phyloP scores from a whole-genome alignment of 2,113 vertebrate species.

The Synchiropus splendidus region DNA sequence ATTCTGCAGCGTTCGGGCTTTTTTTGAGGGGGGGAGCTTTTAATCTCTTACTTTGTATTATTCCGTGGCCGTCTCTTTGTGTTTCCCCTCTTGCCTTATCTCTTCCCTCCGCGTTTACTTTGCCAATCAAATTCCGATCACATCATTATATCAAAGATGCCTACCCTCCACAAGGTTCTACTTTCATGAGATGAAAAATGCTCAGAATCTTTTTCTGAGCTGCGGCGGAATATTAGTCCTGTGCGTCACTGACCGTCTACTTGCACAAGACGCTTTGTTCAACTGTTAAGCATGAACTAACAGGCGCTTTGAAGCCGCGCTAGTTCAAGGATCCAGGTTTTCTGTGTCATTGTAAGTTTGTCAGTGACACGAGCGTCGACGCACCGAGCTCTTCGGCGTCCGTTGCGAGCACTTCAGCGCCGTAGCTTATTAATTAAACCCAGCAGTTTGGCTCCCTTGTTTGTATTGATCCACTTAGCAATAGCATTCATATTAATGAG shows the following conservation, averaged over 20 bases:
- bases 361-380: no score
- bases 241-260: slow-evolving; percentile 44
- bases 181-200: slow-evolving; percentile 54
- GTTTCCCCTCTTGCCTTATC: slow-evolving; percentile 7
- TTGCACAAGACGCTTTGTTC: slow-evolving; percentile 28
- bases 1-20: no score
- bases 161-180: slow-evolving; percentile 31
- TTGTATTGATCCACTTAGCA: slow-evolving; percentile 25
- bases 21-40: no score
- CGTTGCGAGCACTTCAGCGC: no score
- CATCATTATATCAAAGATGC: slow-evolving; percentile 55
- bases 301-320: no score
- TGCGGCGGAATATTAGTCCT: slow-evolving; percentile 44
- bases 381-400: no score
- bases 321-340: no score
- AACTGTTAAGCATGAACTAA: no score
- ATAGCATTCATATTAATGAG: slow-evolving; percentile 36
- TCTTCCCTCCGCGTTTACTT: slow-evolving; percentile 10
- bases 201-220: slow-evolving; percentile 50
- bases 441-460: no score
- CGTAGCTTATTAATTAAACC: no score
- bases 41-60: slow-evolving; percentile 18
- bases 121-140: slow-evolving; percentile 48
- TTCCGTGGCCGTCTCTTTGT: slow-evolving; percentile 23
- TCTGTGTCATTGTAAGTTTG: no score